Conservation (phyloP, 2,113 vertebrate species). For the Pseudolaguvia tuberculata region DNA sequence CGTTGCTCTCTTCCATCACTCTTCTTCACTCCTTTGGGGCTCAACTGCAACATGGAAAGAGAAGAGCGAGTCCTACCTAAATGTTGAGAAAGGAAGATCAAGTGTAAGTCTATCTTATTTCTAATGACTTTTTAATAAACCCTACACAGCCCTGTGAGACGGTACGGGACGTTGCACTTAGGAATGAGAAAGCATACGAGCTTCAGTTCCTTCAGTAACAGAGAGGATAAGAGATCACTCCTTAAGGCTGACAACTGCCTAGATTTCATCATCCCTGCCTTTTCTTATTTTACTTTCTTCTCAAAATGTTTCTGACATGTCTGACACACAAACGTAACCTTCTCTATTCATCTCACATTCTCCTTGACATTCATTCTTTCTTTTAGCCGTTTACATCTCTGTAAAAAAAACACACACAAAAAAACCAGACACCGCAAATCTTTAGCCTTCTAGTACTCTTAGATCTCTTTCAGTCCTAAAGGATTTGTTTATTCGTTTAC, state of each 20-base stretch:
- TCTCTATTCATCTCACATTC: conserved; percentile 50
- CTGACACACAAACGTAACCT: conserved; percentile 38
- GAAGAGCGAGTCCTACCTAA: background rate
- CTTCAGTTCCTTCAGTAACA: conserved; percentile 10
- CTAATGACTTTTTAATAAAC: conserved; percentile 72
- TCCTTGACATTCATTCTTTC: conserved; percentile 29
- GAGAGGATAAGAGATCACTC: conserved; percentile 63
- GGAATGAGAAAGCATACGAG: conserved; percentile 18
- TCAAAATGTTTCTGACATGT: conserved; percentile 41
- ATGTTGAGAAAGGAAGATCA: background rate
- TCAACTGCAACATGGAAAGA: conserved; percentile 38
- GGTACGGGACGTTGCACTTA: conserved; percentile 60
- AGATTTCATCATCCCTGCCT: conserved; percentile 23
- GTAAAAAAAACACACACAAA: no score
- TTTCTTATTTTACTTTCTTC: conserved; percentile 41
- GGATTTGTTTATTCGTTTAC: conserved; percentile 25
- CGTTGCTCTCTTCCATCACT: conserved; percentile 63
- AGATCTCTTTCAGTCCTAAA: background rate
- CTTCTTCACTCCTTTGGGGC: conserved; percentile 28
- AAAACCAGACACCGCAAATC: conserved; percentile 13
- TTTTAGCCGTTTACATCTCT: conserved; percentile 26
- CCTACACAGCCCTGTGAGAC: conserved; percentile 60
- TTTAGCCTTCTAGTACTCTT: background rate
- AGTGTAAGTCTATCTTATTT: conserved; percentile 59
- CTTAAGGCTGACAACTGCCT: conserved; percentile 36